phyloP scores from a whole-genome alignment of 92 coral and sea anemone genomes.

The Diadumene lineata region DNA sequence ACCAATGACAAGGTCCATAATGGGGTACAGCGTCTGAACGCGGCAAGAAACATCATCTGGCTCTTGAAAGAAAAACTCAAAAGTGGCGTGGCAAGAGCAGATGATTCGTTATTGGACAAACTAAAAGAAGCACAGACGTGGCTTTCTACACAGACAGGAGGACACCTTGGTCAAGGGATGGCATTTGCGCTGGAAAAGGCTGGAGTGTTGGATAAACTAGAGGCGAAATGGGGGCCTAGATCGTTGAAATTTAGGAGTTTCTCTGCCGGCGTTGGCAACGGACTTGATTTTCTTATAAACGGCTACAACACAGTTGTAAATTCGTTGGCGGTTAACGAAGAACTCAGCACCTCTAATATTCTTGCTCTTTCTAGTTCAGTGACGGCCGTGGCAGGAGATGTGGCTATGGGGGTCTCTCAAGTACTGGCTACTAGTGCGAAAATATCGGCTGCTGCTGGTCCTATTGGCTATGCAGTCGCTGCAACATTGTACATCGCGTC shows the following conservation, averaged over 20 bases:
- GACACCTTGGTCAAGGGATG: slow-evolving; percentile 54
- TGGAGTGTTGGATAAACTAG: neutral
- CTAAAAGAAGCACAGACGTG: slow-evolving; percentile 49
- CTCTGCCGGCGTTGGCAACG: slow-evolving; percentile 34
- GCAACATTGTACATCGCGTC: slow-evolving; percentile 49
- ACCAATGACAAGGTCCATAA: slow-evolving; percentile 41
- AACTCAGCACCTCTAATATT: slow-evolving; percentile 31
- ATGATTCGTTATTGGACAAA: slow-evolving; percentile 39
- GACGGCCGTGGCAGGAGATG: slow-evolving; percentile 63
- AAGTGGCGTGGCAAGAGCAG: slow-evolving; percentile 14
- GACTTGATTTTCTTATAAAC: slow-evolving; percentile 38
- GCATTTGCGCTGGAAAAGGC: slow-evolving; percentile 29
- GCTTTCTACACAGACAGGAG: slow-evolving; percentile 60
- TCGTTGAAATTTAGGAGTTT: slow-evolving; percentile 39
- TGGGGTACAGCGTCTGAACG: slow-evolving; percentile 44
- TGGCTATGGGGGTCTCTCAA: slow-evolving; percentile 52
- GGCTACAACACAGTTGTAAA: slow-evolving; percentile 57
- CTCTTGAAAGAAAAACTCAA: slow-evolving; percentile 43
- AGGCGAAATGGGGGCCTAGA: slow-evolving; percentile 33
- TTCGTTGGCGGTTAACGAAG: slow-evolving; percentile 18
- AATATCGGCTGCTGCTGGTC: slow-evolving; percentile 47
- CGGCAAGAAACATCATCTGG: slow-evolving; percentile 48
- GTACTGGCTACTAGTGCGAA: slow-evolving; percentile 27
- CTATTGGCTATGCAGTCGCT: slow-evolving; percentile 45
- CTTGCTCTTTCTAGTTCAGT: slow-evolving; percentile 42